A percentile compares a stretch with the other conserved stretches of the same genome.
phyloP scores from a whole-genome alignment of 1,140 invertebrate species.

The Aphelinus atriplicis region DNA sequence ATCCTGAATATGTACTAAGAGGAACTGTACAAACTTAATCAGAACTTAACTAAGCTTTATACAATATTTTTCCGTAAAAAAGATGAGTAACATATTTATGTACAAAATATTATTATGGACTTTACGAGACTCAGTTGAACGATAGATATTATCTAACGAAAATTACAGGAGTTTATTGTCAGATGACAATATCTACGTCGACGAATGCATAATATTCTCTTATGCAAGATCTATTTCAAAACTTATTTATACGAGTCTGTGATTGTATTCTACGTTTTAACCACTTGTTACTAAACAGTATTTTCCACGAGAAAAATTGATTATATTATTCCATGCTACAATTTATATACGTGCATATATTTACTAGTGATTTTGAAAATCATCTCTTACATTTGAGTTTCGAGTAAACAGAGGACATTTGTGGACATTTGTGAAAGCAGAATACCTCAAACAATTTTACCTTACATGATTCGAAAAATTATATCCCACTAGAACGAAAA shows the following conservation, averaged over 20 bases:
- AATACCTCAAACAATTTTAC: slow-evolving; percentile 2
- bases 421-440: slow-evolving; percentile 14
- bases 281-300: slow-evolving; percentile 7
- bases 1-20: slow-evolving; percentile 41
- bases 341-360: slow-evolving; percentile 10
- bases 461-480: slow-evolving; percentile 27
- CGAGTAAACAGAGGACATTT: slow-evolving; percentile 1
- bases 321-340: slow-evolving; percentile 24
- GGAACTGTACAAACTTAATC: slow-evolving; percentile 47
- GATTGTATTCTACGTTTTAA: slow-evolving; percentile 12
- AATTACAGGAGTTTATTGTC: slow-evolving; percentile 34
- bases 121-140: neutral
- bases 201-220: slow-evolving; percentile 22
- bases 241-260: slow-evolving; percentile 33
- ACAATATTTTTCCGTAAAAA: slow-evolving; percentile 36
- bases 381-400: slow-evolving; percentile 13
- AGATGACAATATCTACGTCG: slow-evolving; percentile 29
- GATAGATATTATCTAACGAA: slow-evolving; percentile 21
- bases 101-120: slow-evolving; percentile 26
- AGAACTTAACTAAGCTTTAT: slow-evolving; percentile 37
- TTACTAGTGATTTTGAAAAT: slow-evolving; percentile 12
- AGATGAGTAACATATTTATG: slow-evolving; percentile 27
- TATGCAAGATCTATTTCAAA: slow-evolving; percentile 17
- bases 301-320: slow-evolving; percentile 5
- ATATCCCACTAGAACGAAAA: slow-evolving; percentile 23